Percentiles rank a stretch among this genome's conserved stretches.
These are phyloP conservation scores for Falco punctatus DNA, from an alignment of 2,113 vertebrate species.

Conservation along the genomic window DNA sequence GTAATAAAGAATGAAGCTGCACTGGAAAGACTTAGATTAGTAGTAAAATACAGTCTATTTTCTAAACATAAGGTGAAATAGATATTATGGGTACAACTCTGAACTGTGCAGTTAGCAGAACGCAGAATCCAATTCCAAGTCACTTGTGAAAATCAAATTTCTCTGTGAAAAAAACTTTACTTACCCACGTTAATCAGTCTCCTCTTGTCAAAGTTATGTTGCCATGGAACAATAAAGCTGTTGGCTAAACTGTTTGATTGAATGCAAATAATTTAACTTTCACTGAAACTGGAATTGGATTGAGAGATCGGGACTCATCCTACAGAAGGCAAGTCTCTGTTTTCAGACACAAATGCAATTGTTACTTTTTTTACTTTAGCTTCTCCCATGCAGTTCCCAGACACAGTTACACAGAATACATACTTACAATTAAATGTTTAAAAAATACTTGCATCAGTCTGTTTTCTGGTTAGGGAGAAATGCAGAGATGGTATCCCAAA, in stretches of 20 bases:
- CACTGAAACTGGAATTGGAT: not conserved
- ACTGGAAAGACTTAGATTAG: not conserved
- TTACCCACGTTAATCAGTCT: not conserved
- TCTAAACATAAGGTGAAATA: conserved; percentile 8
- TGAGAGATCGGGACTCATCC: not conserved
- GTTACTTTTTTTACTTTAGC: not conserved
- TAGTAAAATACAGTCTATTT: not conserved
- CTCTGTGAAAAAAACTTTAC: not conserved
- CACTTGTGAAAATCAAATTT: not conserved
- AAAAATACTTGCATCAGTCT: not conserved
- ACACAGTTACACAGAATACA: not conserved
- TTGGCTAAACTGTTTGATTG: not conserved
- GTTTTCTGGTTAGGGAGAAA: not conserved
- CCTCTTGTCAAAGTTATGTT: not conserved
- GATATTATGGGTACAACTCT: not conserved
- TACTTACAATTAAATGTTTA: not conserved
- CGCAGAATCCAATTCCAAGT: not conserved
- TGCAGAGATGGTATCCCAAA: not conserved
- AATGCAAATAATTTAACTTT: not conserved
- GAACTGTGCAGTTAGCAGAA: not conserved
- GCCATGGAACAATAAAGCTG: not conserved
- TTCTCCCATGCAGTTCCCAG: not conserved
- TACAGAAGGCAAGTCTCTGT: not conserved
- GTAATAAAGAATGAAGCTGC: not conserved
- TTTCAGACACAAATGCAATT: not conserved